phyloP scores from a whole-genome alignment of 2,113 vertebrate species.

The Aythya baeri region DNA sequence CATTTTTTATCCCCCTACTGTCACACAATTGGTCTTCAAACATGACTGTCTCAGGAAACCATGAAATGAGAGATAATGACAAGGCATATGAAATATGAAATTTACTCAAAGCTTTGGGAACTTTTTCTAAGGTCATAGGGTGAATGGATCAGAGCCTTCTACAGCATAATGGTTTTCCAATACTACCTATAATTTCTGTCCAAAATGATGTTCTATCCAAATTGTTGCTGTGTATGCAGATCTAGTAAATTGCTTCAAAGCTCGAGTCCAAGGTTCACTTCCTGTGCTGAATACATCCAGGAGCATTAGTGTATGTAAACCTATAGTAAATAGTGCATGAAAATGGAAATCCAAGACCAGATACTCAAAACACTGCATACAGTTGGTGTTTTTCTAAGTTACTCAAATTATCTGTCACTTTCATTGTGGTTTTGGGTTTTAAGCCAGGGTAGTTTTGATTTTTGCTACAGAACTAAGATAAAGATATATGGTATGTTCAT shows the following conservation, averaged over 20 bases:
- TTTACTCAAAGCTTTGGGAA: not conserved
- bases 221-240: not conserved
- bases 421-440: not conserved
- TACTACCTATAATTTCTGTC: not conserved
- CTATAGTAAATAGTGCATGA: not conserved
- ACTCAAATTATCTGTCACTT: not conserved
- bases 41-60: not conserved
- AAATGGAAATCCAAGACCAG: not conserved
- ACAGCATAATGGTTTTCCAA: not conserved
- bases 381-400: not conserved
- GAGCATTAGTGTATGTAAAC: not conserved
- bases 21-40: not conserved
- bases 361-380: not conserved
- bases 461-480: not conserved
- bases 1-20: not conserved
- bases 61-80: not conserved
- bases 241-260: not conserved
- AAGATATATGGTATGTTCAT: not conserved
- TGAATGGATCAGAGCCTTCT: not conserved
- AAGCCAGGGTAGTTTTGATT: not conserved
- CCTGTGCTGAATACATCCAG: not conserved
- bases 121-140: not conserved
- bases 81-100: not conserved
- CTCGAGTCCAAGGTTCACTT: not conserved
- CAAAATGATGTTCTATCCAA: not conserved